Conservation (phyloP, 1,140 invertebrate genomes). For the Babylonia areolata region DNA sequence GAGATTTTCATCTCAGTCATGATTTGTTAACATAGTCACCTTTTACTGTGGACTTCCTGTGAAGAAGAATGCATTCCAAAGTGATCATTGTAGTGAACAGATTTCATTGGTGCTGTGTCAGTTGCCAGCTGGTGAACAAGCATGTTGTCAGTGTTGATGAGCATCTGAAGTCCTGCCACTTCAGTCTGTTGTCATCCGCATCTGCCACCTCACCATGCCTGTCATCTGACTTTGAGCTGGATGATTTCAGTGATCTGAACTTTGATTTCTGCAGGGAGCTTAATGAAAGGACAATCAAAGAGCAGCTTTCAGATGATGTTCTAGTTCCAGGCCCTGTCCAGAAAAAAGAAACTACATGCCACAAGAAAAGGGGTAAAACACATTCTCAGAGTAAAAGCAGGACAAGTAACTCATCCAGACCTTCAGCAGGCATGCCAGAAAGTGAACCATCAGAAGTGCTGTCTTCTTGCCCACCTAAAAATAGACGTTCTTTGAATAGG, state of each 20-base stretch:
- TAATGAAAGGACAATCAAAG: background rate
- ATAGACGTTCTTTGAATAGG: background rate
- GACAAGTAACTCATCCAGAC: background rate
- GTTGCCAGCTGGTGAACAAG: background rate
- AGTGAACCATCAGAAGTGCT: too few relatives aligned
- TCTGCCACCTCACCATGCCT: background rate
- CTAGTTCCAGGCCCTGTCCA: background rate
- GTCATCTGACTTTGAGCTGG: background rate
- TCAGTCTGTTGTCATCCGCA: background rate
- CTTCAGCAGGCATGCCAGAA: background rate
- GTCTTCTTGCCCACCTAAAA: background rate
- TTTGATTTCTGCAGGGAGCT: background rate
- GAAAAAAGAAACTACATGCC: background rate
- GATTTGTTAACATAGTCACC: background rate
- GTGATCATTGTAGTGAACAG: constrained; percentile 4
- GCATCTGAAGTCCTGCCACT: background rate
- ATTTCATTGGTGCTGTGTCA: constrained; percentile 4
- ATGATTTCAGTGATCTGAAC: background rate
- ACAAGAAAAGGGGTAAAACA: background rate
- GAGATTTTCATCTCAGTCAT: too few relatives aligned
- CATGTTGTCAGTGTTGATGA: background rate
- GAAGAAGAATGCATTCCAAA: background rate
- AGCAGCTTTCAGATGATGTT: background rate
- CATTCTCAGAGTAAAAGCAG: background rate
- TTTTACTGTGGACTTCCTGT: background rate